phyloP scores from a whole-genome alignment of 2,888 invertebrate genomes.

The Lasioglossum zephyrum region DNA sequence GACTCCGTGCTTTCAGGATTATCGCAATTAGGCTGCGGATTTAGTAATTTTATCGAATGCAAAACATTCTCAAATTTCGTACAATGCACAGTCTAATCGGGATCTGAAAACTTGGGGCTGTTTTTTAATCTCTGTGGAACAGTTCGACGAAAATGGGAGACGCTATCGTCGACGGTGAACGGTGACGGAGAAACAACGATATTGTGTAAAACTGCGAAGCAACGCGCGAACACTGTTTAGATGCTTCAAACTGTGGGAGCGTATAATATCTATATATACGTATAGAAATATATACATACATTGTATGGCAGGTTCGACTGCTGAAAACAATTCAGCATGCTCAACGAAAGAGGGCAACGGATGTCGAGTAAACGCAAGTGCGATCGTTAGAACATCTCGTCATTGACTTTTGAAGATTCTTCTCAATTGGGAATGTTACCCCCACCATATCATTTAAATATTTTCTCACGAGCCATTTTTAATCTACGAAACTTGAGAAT shows the following conservation, averaged over 20 bases:
- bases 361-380: conserved; percentile 20
- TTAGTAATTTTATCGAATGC: neutral
- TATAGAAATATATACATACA: conserved; percentile 48
- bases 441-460: neutral
- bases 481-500: neutral
- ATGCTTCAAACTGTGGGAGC: conserved; percentile 39
- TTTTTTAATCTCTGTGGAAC: neutral
- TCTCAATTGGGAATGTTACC: neutral
- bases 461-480: neutral
- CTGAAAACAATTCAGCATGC: conserved; percentile 53
- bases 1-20: neutral
- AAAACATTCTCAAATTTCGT: neutral
- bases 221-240: conserved; percentile 29
- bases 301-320: conserved; percentile 63
- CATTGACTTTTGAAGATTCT: conserved; percentile 13
- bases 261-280: conserved; percentile 35
- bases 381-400: conserved; percentile 30
- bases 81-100: neutral
- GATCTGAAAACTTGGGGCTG: neutral
- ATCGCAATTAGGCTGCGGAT: neutral
- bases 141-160: neutral
- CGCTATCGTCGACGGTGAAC: conserved; percentile 3
- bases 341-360: conserved; percentile 45
- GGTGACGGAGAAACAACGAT: conserved; percentile 10
- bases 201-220: conserved; percentile 44